Evolutionary conservation across 2,888 invertebrate genomes (phyloP), one percentile per base, ranked within the genome.

Genomic region (Cryptosula pallasiana): DNA sequence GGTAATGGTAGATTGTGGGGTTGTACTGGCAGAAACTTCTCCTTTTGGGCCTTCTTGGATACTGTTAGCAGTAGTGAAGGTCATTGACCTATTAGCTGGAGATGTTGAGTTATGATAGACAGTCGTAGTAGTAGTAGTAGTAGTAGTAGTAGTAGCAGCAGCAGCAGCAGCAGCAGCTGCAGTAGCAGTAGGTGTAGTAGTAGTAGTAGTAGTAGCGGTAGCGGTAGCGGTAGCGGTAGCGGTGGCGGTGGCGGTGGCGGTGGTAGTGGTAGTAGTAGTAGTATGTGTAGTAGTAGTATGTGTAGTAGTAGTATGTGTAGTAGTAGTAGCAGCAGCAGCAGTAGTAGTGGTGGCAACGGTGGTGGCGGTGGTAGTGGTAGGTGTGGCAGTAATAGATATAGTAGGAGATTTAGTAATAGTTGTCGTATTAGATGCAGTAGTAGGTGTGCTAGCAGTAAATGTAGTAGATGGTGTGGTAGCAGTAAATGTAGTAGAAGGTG

Each of bases 401-500:
- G 25, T 35, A 20, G 70, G 9, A 20, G 36, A n/a, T 35, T n/a
- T 35, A 20, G 69, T 34, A 20, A 32, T 69, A 32, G 69, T 20
- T 3, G 69, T 13, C 20, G 69, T 69, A n/a, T 9, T 69, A 16
- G 35, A 3, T 27, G 69, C 29, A 29, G 35, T 34, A 34, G 16
- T 16, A 13, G 69, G 5, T 34, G 32, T 13, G 5, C 29, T 16
- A 27, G 5, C 29, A 35, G 69, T 69, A 16, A 32, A 9, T n/a
- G 9, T 58, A 9, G 58, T 13, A 16, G 27, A 16, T n/a, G 58
- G n/a, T n/a, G 58, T 58, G 27, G 72, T 71, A 35, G 72, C 34
- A 23, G 72, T 72, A 27, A 69, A n/a, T 29, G 70, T 71, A n/a
- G 69, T 5, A 20, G 70, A 13, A n/a, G 70, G 71, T 25, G 72